A percentile compares a stretch with the other conserved stretches of the same genome.
Conservation (phyloP, 2,888 invertebrate genomes). For the Caenorhabditis parvicauda region DNA sequence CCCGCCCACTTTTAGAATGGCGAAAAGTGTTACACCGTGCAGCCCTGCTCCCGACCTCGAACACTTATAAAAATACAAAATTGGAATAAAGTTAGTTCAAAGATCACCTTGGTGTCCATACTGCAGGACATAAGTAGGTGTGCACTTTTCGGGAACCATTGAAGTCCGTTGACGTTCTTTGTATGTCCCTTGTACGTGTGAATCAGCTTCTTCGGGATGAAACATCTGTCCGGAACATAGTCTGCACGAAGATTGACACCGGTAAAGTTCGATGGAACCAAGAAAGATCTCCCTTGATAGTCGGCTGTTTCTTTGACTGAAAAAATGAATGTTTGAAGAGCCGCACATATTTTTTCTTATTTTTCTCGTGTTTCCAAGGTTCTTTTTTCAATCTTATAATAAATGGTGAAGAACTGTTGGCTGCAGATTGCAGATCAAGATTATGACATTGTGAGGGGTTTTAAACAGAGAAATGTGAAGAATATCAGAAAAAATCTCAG, state of each 20-base stretch:
- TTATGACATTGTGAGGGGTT: too few relatives aligned
- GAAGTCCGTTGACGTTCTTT: slow-evolving; percentile 88
- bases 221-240: slow-evolving; percentile 76
- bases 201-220: slow-evolving; percentile 67
- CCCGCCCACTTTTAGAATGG: too few relatives aligned
- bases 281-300: slow-evolving; percentile 92
- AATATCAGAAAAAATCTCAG: too few relatives aligned
- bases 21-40: too few relatives aligned
- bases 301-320: slow-evolving; percentile 87
- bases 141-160: slow-evolving; percentile 90
- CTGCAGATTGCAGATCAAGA: too few relatives aligned
- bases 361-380: slow-evolving; percentile 82
- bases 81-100: too few relatives aligned
- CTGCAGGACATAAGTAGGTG: slow-evolving; percentile 91
- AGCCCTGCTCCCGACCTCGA: too few relatives aligned
- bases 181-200: slow-evolving; percentile 78
- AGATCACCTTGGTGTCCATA: slow-evolving; percentile 85
- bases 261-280: slow-evolving; percentile 87
- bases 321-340: slow-evolving; percentile 21
- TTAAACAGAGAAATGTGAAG: too few relatives aligned
- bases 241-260: slow-evolving; percentile 83
- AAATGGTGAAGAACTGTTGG: too few relatives aligned
- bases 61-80: too few relatives aligned
- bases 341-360: too few relatives aligned
- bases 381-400: too few relatives aligned